Percentiles rank a stretch among this genome's conserved stretches.
Evolutionary conservation across 2,113 vertebrate genomes (phyloP).

Genomic region (Polyodon spathula): DNA sequence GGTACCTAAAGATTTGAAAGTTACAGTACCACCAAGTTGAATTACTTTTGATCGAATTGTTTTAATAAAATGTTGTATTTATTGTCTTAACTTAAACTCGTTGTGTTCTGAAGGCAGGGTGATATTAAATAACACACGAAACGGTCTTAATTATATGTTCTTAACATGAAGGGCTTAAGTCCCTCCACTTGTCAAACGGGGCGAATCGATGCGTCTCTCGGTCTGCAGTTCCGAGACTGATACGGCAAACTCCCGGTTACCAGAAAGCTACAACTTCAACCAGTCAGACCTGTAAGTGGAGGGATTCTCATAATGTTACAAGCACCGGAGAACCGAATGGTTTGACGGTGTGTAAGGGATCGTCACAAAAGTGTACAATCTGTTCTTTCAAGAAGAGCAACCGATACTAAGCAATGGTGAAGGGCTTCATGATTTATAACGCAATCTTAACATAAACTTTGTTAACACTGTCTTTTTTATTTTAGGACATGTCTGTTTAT

Average conservation of each 20-base stretch:
- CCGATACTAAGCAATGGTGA: too few species aligned
- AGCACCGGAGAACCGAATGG: slow-evolving; percentile 7
- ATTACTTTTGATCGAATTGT: too few species aligned
- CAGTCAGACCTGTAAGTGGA: slow-evolving; percentile 16
- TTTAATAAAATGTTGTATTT: too few species aligned
- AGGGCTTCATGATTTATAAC: too few species aligned
- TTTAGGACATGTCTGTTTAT: too few species aligned
- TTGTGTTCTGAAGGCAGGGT: too few species aligned
- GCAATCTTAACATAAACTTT: too few species aligned
- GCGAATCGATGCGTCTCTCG: not conserved
- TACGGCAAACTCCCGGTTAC: slow-evolving; percentile 6
- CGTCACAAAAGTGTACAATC: slow-evolving; percentile 20
- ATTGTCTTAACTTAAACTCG: too few species aligned
- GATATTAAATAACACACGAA: too few species aligned
- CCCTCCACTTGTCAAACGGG: not conserved
- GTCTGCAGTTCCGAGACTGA: slow-evolving; percentile 4
- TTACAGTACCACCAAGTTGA: not conserved
- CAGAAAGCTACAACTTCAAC: slow-evolving; percentile 10
- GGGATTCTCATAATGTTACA: slow-evolving; percentile 24
- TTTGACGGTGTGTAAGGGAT: slow-evolving; percentile 19
- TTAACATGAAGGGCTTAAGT: not conserved
- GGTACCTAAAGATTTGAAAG: not conserved
- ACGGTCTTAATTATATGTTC: too few species aligned
- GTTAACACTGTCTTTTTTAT: too few species aligned
- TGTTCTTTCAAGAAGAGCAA: not conserved